Evolutionary conservation across 2,797 vertebrate species (phyloP), one percentile per base, ranked within the genome.

Genomic region (Acipenser transmontanus): DNA sequence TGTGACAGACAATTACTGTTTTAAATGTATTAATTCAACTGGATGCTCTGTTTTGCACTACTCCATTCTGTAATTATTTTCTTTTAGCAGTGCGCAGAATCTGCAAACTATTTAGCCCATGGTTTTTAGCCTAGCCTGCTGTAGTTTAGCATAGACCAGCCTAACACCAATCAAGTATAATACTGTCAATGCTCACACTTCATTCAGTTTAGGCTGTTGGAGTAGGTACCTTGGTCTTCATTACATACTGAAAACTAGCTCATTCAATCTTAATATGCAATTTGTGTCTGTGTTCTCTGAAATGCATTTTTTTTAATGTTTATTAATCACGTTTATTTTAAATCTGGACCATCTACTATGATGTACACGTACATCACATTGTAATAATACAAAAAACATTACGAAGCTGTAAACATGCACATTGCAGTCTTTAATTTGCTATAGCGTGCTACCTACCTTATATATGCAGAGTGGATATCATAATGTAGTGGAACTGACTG

Each of bases 11-110:
- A 75, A 76, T 77, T 77, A 76, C 67, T 63, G 67, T 68, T 74
- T 72, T 78, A 78, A 78, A 77, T 75, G 73, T 78, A 74, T 78
- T 76, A 72, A 77, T 76, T 76, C 73, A 76, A 72, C 72, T 67
- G 70, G 63, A 70, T 70, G 66, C 72, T 70, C 51, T 11, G n/a
- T 57, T 57, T 57, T 13, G 14, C 54, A 57, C 54, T n/a, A 57
- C 12, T n/a, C 54, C 14, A 7, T n/a, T n/a, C 54, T 57, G 54
- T n/a, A 57, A 57, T 57, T 11, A 13, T 5, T 13, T 57, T 57
- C 54, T 11, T 57, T 11, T 11, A 11, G 4, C 54, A 57, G 54
- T 57, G 12, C 8, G 54, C 9, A 11, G 7, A n/a, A 11, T 2
- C 11, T n/a, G 12, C 11, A n/a, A 57, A 13, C 12, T 57, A 57